phyloP scores from a whole-genome alignment of 2,797 vertebrate species.

The Graptemys geographica region DNA sequence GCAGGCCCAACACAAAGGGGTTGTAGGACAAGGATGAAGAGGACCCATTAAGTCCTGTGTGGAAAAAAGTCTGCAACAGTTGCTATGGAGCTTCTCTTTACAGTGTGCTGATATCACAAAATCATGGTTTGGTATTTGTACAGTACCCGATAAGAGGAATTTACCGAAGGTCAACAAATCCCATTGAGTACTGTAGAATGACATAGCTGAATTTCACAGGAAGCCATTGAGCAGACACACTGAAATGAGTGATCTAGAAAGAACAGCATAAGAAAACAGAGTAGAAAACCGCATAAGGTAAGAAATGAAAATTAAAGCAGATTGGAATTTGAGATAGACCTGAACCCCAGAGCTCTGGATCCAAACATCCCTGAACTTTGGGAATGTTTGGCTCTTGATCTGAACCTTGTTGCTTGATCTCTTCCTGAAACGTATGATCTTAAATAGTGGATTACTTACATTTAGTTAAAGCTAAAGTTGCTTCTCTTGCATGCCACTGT shows the following conservation, averaged over 20 bases:
- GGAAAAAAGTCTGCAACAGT: not conserved
- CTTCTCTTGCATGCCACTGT: not conserved
- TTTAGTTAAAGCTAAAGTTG: not conserved
- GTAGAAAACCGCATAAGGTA: conserved; percentile 24
- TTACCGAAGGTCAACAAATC: conserved; percentile 51
- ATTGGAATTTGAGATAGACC: not conserved
- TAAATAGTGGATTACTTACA: not conserved
- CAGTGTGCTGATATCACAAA: not conserved
- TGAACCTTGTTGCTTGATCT: not conserved
- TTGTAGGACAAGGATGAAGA: not conserved
- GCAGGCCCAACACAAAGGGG: accelerated
- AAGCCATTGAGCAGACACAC: not conserved
- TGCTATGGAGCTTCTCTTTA: not conserved
- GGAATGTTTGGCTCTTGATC: not conserved
- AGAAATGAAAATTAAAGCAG: not conserved
- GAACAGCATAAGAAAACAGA: not conserved
- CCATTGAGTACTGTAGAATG: not conserved
- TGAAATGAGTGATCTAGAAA: accelerated
- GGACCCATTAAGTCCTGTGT: not conserved
- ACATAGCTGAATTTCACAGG: not conserved
- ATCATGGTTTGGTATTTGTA: not conserved
- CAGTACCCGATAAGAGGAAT: not conserved
- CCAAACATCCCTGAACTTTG: not conserved
- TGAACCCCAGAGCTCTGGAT: not conserved
- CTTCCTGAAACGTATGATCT: not conserved